phyloP scores from a whole-genome alignment of 2,113 vertebrate genomes.

The Casuarius casuarius region DNA sequence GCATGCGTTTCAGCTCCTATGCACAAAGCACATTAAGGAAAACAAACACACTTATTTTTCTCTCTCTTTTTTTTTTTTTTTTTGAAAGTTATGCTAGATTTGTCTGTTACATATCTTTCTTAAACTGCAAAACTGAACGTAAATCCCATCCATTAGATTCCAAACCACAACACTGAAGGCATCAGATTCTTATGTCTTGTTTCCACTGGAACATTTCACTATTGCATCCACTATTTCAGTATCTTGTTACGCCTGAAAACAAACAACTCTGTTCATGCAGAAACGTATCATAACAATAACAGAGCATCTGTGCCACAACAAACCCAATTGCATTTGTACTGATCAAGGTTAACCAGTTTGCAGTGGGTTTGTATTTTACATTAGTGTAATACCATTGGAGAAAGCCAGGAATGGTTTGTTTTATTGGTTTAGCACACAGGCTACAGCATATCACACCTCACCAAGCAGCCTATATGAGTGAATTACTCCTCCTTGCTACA shows the following conservation, averaged over 20 bases:
- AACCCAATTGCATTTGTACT: neutral
- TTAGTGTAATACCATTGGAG: neutral
- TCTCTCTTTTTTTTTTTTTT: neutral
- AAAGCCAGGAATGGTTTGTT: neutral
- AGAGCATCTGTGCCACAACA: neutral
- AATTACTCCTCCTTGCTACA: neutral
- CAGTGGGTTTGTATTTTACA: neutral
- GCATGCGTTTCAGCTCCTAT: neutral
- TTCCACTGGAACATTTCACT: neutral
- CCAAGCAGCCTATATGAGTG: neutral
- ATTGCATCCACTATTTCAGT: neutral
- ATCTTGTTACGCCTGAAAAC: neutral
- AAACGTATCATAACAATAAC: constrained; percentile 12
- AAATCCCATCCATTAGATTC: neutral
- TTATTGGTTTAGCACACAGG: neutral
- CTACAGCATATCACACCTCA: neutral
- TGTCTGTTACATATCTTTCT: neutral
- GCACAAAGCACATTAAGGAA: neutral
- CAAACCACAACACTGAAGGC: neutral
- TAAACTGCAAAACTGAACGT: neutral
- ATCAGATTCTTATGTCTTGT: neutral
- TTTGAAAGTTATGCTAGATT: neutral
- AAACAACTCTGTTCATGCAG: neutral
- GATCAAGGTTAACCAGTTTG: neutral
- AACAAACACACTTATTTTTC: neutral